These are phyloP conservation scores for Petrocephalus schoutedeni DNA, from an alignment of 2,797 vertebrate genomes.

Conservation along the genomic window DNA sequence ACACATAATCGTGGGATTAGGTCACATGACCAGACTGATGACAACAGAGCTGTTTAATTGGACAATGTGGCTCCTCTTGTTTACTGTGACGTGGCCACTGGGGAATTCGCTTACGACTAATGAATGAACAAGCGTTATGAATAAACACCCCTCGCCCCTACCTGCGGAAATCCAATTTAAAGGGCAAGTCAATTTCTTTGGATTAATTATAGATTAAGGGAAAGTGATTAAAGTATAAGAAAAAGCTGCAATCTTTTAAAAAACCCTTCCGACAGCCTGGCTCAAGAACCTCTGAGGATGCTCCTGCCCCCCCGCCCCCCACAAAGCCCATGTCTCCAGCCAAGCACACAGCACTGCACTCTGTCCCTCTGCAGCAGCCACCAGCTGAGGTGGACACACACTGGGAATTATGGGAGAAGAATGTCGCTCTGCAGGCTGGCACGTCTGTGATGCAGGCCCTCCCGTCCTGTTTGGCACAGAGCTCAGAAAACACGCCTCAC, in stretches of 20 bases:
- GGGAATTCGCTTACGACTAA: neutral
- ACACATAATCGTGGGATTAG: neutral
- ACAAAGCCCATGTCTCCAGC: neutral
- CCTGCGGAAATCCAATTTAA: neutral
- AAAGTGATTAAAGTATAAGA: neutral
- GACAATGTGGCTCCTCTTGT: neutral
- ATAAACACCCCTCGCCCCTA: neutral
- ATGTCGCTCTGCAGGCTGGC: neutral
- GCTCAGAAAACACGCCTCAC: neutral
- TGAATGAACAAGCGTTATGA: neutral
- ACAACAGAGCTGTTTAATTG: neutral
- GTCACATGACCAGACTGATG: neutral
- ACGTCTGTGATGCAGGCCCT: neutral
- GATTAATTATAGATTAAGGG: slow-evolving; percentile 18
- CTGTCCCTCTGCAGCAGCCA: neutral
- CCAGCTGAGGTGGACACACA: neutral
- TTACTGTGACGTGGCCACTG: neutral
- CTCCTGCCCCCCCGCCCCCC: neutral
- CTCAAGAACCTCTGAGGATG: neutral
- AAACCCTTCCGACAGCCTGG: neutral
- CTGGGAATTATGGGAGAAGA: neutral
- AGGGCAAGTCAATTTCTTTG: neutral
- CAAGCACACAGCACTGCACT: neutral
- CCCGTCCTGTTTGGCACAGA: neutral
- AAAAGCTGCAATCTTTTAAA: neutral